Percentiles rank a stretch among this genome's conserved stretches.
Evolutionary conservation across 1,140 invertebrate species (phyloP).

Genomic region (Eurosta solidaginis): DNA sequence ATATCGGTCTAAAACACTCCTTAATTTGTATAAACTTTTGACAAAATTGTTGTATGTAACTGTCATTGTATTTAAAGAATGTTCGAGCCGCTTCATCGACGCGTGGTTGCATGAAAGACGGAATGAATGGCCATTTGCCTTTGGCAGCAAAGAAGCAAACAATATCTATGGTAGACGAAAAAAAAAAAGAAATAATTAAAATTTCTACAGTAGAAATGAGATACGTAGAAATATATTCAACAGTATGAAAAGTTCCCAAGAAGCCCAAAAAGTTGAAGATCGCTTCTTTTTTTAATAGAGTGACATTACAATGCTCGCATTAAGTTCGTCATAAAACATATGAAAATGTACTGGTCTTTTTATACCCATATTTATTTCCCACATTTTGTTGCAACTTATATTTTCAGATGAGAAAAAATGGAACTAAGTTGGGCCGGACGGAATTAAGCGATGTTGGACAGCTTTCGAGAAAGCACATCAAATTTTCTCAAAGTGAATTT

Average conservation of each 20-base stretch:
- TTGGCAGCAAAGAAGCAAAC: constrained; percentile 57
- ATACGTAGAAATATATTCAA: not conserved
- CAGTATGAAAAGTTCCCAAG: not conserved
- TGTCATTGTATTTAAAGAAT: constrained; percentile 52
- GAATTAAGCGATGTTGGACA: too few species aligned
- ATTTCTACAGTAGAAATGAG: not conserved
- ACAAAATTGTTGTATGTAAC: constrained; percentile 50
- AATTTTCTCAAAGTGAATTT: too few species aligned
- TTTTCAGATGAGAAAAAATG: too few species aligned
- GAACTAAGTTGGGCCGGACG: too few species aligned
- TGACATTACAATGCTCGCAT: not conserved
- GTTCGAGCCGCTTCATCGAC: constrained; percentile 45
- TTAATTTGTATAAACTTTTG: constrained; percentile 55
- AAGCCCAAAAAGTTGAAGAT: too few species aligned
- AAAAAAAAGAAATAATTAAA: not conserved
- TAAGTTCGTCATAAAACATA: too few species aligned
- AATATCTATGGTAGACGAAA: constrained; percentile 42
- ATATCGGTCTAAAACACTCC: constrained; percentile 53
- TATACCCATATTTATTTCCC: too few species aligned
- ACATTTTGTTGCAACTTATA: too few species aligned
- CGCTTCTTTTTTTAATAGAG: too few species aligned
- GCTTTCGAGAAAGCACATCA: too few species aligned
- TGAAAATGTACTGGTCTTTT: too few species aligned
- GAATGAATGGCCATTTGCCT: constrained; percentile 57
- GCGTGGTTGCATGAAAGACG: constrained; percentile 50